A percentile compares a stretch with the other conserved stretches of the same genome.
These are phyloP conservation scores for Lordiphosa fenestrarum DNA, from an alignment of 2,888 invertebrate species.

Conservation along the genomic window DNA sequence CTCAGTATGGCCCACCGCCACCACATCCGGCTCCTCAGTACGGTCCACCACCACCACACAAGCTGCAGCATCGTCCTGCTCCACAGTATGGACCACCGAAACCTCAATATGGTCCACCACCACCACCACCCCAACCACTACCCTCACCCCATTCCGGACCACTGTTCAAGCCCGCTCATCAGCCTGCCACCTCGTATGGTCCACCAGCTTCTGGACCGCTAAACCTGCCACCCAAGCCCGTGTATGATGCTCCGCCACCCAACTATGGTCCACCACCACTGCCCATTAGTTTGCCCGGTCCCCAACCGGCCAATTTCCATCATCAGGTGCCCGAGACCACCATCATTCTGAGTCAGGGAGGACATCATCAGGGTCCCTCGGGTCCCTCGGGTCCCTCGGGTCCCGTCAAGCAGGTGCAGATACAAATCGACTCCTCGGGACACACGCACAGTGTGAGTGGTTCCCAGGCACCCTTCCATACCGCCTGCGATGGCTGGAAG, in stretches of 20 bases:
- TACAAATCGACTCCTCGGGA: constrained; percentile 76
- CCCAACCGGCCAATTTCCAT: constrained; percentile 56
- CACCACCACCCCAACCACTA: constrained; percentile 77
- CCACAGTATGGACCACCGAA: constrained; percentile 59
- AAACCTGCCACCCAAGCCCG: constrained; percentile 77
- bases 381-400: too few relatives aligned
- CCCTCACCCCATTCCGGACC: constrained; percentile 75
- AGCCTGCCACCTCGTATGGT: constrained; percentile 72
- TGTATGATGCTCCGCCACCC: constrained; percentile 80
- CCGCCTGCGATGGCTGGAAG: constrained; percentile 90
- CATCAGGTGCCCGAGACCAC: constrained; percentile 64
- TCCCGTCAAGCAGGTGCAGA: constrained; percentile 83
- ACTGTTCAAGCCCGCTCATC: constrained; percentile 63
- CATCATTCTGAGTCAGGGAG: constrained; percentile 52
- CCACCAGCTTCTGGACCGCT: constrained; percentile 75
- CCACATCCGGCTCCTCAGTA: constrained; percentile 60
- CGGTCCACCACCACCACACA: constrained; percentile 53
- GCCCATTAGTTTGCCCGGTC: constrained; percentile 68
- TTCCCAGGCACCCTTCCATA: constrained; percentile 77
- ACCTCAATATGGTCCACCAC: constrained; percentile 53
- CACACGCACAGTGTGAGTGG: constrained; percentile 73
- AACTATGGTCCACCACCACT: constrained; percentile 79
- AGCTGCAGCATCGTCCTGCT: constrained; percentile 43
- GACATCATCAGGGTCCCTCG: constrained; percentile 82
- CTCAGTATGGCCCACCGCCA: constrained; percentile 61